Evolutionary conservation across 2,888 invertebrate genomes (phyloP).

Genomic region (Notodonta dromedarius): DNA sequence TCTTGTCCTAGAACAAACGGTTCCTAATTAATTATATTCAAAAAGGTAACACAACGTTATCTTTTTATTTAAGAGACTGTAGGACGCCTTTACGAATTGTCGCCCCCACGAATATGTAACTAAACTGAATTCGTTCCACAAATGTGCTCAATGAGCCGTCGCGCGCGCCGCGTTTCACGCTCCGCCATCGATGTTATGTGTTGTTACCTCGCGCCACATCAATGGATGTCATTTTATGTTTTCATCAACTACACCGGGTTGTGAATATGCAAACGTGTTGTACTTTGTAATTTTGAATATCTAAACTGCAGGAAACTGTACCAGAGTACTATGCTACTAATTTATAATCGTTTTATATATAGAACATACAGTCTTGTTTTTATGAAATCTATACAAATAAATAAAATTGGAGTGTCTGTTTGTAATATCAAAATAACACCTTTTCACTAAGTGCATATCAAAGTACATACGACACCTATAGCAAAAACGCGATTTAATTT

Average conservation of each 20-base stretch:
- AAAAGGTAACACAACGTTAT: not conserved
- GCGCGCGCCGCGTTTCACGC: conserved; percentile 30
- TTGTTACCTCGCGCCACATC: conserved; percentile 22
- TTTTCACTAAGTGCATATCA: too few relatives aligned
- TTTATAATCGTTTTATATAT: too few relatives aligned
- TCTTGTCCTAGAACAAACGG: not conserved
- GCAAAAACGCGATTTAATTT: too few relatives aligned
- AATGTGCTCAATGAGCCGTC: conserved; percentile 41
- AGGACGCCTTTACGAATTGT: not conserved
- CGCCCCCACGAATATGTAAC: conserved; percentile 14
- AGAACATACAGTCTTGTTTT: too few relatives aligned
- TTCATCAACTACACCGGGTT: conserved; percentile 26
- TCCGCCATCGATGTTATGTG: conserved; percentile 14
- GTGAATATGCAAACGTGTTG: not conserved
- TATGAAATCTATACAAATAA: too few relatives aligned
- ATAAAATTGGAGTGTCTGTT: too few relatives aligned
- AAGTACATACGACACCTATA: too few relatives aligned
- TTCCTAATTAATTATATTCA: not conserved
- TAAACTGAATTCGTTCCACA: conserved; percentile 40
- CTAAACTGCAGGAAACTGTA: not conserved
- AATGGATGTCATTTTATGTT: conserved; percentile 34
- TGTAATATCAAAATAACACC: too few relatives aligned
- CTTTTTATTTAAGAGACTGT: not conserved
- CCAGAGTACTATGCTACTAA: too few relatives aligned
- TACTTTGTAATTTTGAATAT: not conserved